phyloP scores from a whole-genome alignment of 2,113 vertebrate genomes.

The Nettapus auritus region DNA sequence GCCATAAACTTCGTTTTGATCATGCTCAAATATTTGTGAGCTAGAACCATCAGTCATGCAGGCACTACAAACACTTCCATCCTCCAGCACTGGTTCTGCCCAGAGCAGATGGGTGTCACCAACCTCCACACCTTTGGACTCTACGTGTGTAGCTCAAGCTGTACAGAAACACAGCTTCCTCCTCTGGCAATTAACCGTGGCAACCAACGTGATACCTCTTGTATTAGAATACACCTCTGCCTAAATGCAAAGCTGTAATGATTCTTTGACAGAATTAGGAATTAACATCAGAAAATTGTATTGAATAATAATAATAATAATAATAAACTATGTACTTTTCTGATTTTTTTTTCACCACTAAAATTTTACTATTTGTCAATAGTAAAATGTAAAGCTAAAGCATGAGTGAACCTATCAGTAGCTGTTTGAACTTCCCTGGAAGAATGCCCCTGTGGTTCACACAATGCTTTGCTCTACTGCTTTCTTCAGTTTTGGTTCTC shows the following conservation, averaged over 20 bases:
- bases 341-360: neutral
- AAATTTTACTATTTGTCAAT: too few species aligned
- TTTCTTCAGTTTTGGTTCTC: neutral
- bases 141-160: neutral
- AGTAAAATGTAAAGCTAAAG: neutral
- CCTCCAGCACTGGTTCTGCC: neutral
- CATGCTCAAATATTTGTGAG: neutral
- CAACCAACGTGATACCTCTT: neutral
- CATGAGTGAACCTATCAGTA: fast-evolving
- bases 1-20: neutral
- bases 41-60: neutral
- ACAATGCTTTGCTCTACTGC: neutral
- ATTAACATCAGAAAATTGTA: neutral
- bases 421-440: neutral
- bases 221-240: neutral
- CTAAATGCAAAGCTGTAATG: neutral
- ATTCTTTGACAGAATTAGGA: neutral
- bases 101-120: neutral
- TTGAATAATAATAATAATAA: neutral
- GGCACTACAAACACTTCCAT: neutral
- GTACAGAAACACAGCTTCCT: neutral
- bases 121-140: neutral
- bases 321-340: neutral
- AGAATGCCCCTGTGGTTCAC: neutral
- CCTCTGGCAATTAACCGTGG: neutral